Conservation (phyloP, 2,888 invertebrate genomes). For the Timandra comae region DNA sequence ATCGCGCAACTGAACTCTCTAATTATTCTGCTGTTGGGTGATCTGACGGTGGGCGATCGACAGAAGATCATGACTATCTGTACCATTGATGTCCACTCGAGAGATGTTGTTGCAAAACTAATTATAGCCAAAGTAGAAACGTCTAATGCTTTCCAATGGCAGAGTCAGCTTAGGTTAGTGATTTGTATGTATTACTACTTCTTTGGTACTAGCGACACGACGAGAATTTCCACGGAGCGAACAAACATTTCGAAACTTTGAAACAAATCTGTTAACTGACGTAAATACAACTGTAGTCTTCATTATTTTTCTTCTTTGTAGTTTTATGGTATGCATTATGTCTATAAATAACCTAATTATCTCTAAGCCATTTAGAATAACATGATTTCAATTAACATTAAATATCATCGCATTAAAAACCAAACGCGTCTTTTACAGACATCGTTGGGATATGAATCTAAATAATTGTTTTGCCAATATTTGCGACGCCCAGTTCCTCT, state of each 20-base stretch:
- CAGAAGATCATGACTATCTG: slow-evolving; percentile 98
- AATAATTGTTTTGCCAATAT: slow-evolving; percentile 95
- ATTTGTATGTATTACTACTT: no score
- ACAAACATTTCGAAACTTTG: no score
- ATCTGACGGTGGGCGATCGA: slow-evolving; percentile 87
- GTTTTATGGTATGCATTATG: no score
- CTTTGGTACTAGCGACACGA: no score
- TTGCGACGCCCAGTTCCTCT: slow-evolving; percentile 94
- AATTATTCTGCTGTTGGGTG: slow-evolving; percentile 88
- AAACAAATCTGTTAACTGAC: no score
- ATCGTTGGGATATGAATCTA: slow-evolving; percentile 88
- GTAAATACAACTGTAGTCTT: no score
- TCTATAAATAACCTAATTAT: no score
- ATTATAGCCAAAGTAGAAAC: slow-evolving; percentile 88
- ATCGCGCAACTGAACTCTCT: slow-evolving; percentile 88
- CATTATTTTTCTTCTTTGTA: background rate
- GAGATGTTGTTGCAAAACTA: slow-evolving; percentile 94
- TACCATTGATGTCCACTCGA: slow-evolving; percentile 95
- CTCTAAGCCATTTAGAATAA: no score
- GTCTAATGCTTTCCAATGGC: slow-evolving; percentile 91
- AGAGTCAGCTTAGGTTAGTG: slow-evolving; percentile 85
- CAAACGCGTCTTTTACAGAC: slow-evolving; percentile 63
- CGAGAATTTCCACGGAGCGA: no score
- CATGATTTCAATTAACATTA: no score
- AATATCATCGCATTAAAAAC: no score